These are phyloP conservation scores for Hypomesus transpacificus DNA, from an alignment of 2,113 vertebrate species.

Conservation along the genomic window DNA sequence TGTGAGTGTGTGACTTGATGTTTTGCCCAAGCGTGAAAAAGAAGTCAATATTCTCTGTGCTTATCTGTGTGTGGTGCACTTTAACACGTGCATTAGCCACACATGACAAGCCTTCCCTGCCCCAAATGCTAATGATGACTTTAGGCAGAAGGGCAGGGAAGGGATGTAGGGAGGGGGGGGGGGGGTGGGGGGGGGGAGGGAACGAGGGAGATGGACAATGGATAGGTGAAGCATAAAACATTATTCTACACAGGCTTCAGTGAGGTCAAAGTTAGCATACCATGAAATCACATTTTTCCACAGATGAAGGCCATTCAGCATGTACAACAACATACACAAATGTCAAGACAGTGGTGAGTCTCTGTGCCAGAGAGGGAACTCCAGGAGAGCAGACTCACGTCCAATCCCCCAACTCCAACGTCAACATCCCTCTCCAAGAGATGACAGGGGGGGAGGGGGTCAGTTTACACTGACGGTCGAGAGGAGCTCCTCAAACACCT, in stretches of 20 bases:
- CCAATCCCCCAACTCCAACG: neutral
- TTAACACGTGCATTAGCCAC: neutral
- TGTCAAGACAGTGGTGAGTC: too few species aligned
- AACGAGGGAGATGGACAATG: neutral
- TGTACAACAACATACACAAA: too few species aligned
- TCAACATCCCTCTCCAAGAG: neutral
- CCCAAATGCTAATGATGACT: too few species aligned
- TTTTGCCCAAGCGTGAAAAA: constrained; percentile 7
- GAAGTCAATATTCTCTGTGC: constrained; percentile 3
- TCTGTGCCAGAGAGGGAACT: too few species aligned
- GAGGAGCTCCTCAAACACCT: constrained; percentile 4
- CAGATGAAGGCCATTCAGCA: too few species aligned
- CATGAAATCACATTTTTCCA: too few species aligned
- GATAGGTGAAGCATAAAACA: too few species aligned
- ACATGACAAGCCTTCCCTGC: neutral
- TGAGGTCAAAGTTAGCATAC: too few species aligned
- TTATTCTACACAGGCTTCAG: too few species aligned
- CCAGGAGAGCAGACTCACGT: too few species aligned
- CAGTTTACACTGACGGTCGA: constrained; percentile 5
- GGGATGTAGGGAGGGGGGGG: neutral
- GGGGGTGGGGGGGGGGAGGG: constrained; percentile 5
- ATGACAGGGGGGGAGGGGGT: constrained; percentile 24
- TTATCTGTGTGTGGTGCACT: neutral
- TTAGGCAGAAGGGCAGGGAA: neutral
- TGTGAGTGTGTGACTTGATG: constrained; percentile 22